Evolutionary conservation across 2,888 invertebrate genomes (phyloP).

Genomic region (Chymomyza procnemis): DNA sequence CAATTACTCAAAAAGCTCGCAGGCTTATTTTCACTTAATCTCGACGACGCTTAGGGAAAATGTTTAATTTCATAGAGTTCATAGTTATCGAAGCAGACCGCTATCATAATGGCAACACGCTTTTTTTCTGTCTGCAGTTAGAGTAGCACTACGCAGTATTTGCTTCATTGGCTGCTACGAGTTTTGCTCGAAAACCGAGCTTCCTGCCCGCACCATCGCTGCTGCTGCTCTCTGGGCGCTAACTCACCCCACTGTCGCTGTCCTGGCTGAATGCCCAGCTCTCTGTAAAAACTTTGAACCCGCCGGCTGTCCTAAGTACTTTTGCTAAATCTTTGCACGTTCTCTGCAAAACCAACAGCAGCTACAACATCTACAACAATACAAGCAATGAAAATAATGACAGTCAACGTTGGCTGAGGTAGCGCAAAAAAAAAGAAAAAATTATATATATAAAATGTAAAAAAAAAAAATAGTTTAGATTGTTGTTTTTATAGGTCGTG

Average conservation of each 20-base stretch:
- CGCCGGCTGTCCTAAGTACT: conserved; percentile 44
- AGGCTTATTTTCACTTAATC: too few relatives aligned
- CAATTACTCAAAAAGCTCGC: too few relatives aligned
- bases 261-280: conserved; percentile 5
- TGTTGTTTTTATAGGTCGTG: neutral
- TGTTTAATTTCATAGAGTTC: too few relatives aligned
- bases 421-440: neutral
- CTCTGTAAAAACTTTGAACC: conserved; percentile 2
- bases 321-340: conserved; percentile 46
- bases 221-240: neutral
- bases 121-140: neutral
- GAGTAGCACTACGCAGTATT: neutral
- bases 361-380: conserved; percentile 15
- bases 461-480: neutral
- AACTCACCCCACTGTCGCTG: neutral
- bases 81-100: too few relatives aligned
- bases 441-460: too few relatives aligned
- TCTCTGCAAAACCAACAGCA: conserved; percentile 17
- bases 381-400: conserved; percentile 27
- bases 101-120: too few relatives aligned
- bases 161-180: neutral
- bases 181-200: neutral
- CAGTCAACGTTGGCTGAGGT: conserved; percentile 18
- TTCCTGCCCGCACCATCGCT: neutral
- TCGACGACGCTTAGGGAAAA: too few relatives aligned